phyloP scores from a whole-genome alignment of 1,140 invertebrate genomes.

The Drosophila teissieri region DNA sequence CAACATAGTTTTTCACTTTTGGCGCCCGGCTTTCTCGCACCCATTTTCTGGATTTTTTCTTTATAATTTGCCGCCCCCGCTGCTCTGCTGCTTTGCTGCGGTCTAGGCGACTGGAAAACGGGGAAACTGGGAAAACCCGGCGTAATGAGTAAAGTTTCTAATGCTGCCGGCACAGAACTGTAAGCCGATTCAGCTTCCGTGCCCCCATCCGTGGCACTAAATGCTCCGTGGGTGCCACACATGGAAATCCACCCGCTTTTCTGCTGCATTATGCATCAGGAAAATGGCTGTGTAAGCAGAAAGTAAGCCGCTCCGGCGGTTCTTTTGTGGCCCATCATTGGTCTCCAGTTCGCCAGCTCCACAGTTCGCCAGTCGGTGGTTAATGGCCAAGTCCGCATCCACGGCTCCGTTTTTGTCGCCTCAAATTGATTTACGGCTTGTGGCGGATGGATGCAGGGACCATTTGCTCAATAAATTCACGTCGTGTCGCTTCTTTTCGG shows the following conservation, averaged over 20 bases:
- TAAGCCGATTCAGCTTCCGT: slow-evolving; percentile 50
- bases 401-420: slow-evolving; percentile 23
- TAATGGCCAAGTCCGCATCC: slow-evolving; percentile 31
- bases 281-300: slow-evolving; percentile 75
- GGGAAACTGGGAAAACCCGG: slow-evolving; percentile 17
- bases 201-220: slow-evolving; percentile 40
- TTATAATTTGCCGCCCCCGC: slow-evolving; percentile 23
- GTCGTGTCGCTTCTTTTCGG: slow-evolving; percentile 31
- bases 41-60: slow-evolving; percentile 23
- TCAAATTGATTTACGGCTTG: slow-evolving; percentile 74
- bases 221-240: slow-evolving; percentile 55
- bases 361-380: slow-evolving; percentile 29
- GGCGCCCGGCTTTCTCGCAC: slow-evolving; percentile 52
- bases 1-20: slow-evolving; percentile 82
- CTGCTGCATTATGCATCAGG: slow-evolving; percentile 72
- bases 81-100: slow-evolving; percentile 68
- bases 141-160: slow-evolving; percentile 83
- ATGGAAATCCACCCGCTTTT: slow-evolving; percentile 28
- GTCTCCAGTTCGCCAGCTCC: slow-evolving; percentile 18
- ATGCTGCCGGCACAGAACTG: slow-evolving; percentile 72
- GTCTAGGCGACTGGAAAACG: slow-evolving; percentile 55
- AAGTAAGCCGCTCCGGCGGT: slow-evolving; percentile 43
- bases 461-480: slow-evolving; percentile 60
- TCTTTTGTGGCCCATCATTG: slow-evolving; percentile 58
- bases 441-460: slow-evolving; percentile 19